Percentiles rank a stretch among this genome's conserved stretches.
Evolutionary conservation across 1,140 invertebrate genomes (phyloP).

Genomic region (Megalonaias nervosa): DNA sequence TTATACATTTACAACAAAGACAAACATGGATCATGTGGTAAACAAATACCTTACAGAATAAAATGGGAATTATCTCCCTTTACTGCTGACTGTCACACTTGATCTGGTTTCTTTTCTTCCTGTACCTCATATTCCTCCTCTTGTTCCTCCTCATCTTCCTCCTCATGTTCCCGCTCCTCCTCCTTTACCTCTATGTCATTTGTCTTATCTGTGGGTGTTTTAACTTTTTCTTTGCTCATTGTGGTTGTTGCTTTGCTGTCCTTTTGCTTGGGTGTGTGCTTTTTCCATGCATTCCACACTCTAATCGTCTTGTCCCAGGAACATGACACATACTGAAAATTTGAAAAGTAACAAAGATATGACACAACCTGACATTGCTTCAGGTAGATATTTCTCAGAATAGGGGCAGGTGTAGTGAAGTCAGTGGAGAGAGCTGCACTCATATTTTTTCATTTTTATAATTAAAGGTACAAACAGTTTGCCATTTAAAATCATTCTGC

Average conservation of each 20-base stretch:
- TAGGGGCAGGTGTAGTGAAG: neutral
- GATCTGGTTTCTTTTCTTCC: too few relatives aligned
- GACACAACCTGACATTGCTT: too few relatives aligned
- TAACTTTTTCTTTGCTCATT: slow-evolving; percentile 20
- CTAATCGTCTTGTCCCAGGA: slow-evolving; percentile 70
- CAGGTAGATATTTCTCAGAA: too few relatives aligned
- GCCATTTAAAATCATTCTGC: neutral
- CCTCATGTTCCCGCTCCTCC: slow-evolving; percentile 29
- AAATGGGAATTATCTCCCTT: too few relatives aligned
- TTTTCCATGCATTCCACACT: slow-evolving; percentile 70
- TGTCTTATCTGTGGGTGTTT: slow-evolving; percentile 24
- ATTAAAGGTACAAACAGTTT: neutral
- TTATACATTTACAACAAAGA: too few relatives aligned
- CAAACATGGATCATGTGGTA: too few relatives aligned
- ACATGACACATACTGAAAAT: slow-evolving; percentile 67
- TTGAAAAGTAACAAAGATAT: slow-evolving; percentile 11
- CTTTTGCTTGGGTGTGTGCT: slow-evolving; percentile 47
- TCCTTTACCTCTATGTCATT: slow-evolving; percentile 37
- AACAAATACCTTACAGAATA: too few relatives aligned
- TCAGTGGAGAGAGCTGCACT: neutral
- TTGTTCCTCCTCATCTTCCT: slow-evolving; percentile 34
- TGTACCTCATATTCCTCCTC: slow-evolving; percentile 24
- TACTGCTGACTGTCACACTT: too few relatives aligned
- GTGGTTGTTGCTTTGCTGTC: slow-evolving; percentile 3
- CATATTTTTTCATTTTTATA: neutral